Evolutionary conservation across 2,888 invertebrate genomes (phyloP).

Genomic region (Choristoneura rosaceana): DNA sequence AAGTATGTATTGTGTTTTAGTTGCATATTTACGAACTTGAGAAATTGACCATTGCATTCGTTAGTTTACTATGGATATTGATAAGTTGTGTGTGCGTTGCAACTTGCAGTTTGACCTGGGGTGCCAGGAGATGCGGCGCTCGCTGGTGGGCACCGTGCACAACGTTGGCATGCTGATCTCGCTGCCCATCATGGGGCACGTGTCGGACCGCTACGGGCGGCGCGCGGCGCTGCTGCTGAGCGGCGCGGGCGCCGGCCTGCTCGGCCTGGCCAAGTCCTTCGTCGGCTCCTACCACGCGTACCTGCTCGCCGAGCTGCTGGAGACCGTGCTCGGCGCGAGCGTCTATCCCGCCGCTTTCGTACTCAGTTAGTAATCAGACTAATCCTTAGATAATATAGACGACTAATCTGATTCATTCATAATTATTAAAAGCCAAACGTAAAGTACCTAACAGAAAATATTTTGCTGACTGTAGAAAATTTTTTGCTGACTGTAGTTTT

Average conservation of each 20-base stretch:
- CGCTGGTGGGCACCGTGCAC: conserved; percentile 88
- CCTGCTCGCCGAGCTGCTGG: conserved; percentile 82
- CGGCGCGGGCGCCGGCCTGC: conserved; percentile 76
- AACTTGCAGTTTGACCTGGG: conserved; percentile 88
- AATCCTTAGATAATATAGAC: no score
- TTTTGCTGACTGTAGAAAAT: no score
- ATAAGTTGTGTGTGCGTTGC: conserved; percentile 49
- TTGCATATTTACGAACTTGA: no score
- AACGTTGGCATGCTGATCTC: conserved; percentile 88
- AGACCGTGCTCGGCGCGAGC: conserved; percentile 84
- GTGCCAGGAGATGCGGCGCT: conserved; percentile 88
- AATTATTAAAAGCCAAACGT: no score
- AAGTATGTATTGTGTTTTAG: no score
- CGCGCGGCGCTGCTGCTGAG: conserved; percentile 85
- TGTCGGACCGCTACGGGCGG: conserved; percentile 90
- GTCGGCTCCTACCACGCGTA: conserved; percentile 82
- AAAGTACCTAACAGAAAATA: no score
- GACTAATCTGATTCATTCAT: no score
- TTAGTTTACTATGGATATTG: no score
- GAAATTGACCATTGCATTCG: no score
- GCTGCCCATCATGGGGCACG: conserved; percentile 86
- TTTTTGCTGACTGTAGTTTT: no score
- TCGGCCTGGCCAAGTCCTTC: conserved; percentile 85
- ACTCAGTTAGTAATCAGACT: conserved; percentile 80
- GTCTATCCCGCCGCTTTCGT: conserved; percentile 86